Percentiles rank a stretch among this genome's conserved stretches.
These are phyloP conservation scores for Trachymyrmex septentrionalis DNA, from an alignment of 1,140 invertebrate genomes.

Conservation along the genomic window DNA sequence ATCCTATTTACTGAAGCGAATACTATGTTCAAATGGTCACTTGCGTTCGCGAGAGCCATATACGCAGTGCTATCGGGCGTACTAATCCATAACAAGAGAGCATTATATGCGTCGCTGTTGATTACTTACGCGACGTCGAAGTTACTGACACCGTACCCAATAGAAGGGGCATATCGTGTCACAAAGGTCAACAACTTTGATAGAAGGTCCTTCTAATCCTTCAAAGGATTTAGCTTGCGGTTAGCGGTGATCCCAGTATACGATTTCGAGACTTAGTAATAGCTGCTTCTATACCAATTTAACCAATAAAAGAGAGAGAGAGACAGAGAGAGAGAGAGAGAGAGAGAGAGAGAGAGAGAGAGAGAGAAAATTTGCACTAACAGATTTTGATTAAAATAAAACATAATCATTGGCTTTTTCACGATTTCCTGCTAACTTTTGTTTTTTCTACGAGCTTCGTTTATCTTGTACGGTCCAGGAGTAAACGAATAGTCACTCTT, in stretches of 20 bases:
- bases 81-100: constrained; percentile 61
- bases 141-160: constrained; percentile 69
- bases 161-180: constrained; percentile 60
- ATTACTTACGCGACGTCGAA: constrained; percentile 72
- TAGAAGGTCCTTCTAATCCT: constrained; percentile 62
- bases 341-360: neutral
- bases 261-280: constrained; percentile 56
- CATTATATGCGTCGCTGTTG: constrained; percentile 70
- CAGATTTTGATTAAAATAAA: constrained; percentile 13
- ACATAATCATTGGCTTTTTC: neutral
- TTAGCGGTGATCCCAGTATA: constrained; percentile 59
- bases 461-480: neutral
- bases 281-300: constrained; percentile 30
- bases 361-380: neutral
- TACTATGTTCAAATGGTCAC: constrained; percentile 18
- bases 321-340: no score
- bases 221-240: constrained; percentile 71
- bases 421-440: neutral
- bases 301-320: neutral
- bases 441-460: neutral
- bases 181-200: constrained; percentile 67
- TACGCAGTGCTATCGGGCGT: constrained; percentile 48
- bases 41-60: constrained; percentile 19
- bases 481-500: neutral
- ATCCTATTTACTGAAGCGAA: constrained; percentile 14